A percentile compares a stretch with the other conserved stretches of the same genome.
Evolutionary conservation across 64 coral and sea anemone species (phyloP).

Genomic region (Montipora sp.): DNA sequence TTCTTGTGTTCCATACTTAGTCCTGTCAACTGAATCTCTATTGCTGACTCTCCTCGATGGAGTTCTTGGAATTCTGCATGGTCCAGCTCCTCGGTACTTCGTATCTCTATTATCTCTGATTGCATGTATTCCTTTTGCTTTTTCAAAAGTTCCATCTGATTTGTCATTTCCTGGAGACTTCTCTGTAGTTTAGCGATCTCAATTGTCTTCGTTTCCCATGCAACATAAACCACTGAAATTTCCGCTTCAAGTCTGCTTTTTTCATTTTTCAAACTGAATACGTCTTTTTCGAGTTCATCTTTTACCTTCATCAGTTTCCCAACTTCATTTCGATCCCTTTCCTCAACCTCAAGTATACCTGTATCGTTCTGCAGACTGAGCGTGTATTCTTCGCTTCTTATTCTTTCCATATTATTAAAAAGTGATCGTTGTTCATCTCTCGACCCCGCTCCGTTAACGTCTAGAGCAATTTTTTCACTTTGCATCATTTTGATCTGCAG

Average conservation of each 20-base stretch:
- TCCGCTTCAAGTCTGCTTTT: conserved; percentile 43
- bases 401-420: background rate
- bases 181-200: conserved; percentile 24
- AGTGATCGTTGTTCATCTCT: background rate
- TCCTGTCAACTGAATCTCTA: background rate
- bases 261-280: conserved; percentile 58
- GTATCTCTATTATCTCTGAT: conserved; percentile 47
- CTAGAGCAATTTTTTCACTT: background rate
- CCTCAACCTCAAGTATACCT: conserved; percentile 64
- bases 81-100: conserved; percentile 44
- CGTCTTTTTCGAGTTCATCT: conserved; percentile 64
- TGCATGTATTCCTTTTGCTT: conserved; percentile 61
- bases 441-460: conserved; percentile 38
- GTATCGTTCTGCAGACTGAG: conserved; percentile 46
- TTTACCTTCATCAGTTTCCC: conserved; percentile 47
- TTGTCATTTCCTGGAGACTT: conserved; percentile 19
- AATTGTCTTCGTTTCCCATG: conserved; percentile 60
- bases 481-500: conserved; percentile 66
- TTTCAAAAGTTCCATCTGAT: conserved; percentile 55
- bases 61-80: conserved; percentile 59
- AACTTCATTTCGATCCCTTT: background rate
- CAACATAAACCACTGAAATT: conserved; percentile 52
- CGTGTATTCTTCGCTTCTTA: background rate
- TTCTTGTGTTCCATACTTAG: background rate
- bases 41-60: background rate